Evolutionary conservation across 2,113 vertebrate genomes (phyloP).

Genomic region (Argyrosomus japonicus): DNA sequence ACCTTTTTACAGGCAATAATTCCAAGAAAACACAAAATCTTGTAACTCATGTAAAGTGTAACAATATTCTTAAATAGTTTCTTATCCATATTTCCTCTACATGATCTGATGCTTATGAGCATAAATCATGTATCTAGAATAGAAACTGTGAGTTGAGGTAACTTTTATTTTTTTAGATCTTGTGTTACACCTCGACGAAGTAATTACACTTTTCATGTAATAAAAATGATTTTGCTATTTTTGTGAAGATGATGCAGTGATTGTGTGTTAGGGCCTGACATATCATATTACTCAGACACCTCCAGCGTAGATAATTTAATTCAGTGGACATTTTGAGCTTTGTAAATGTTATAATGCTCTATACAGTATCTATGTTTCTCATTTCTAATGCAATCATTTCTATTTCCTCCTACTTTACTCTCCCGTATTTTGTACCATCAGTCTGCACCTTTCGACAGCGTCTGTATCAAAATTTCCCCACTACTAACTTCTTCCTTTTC

Average conservation of each 20-base stretch:
- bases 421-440: not conserved
- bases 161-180: not conserved
- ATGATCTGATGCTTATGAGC: not conserved
- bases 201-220: not conserved
- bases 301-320: not conserved
- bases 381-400: conserved; percentile 1
- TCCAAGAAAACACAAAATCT: not conserved
- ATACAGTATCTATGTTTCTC: not conserved
- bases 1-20: no score
- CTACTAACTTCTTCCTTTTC: conserved; percentile 52
- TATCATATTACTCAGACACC: not conserved
- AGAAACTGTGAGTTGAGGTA: not conserved
- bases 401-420: conserved; percentile 7
- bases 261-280: not conserved
- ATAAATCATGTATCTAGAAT: not conserved
- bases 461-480: conserved; percentile 12
- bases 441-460: not conserved
- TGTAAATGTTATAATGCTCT: not conserved
- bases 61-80: not conserved
- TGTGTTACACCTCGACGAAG: not conserved
- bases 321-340: not conserved
- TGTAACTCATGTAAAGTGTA: not conserved
- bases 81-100: not conserved
- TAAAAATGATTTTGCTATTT: not conserved
- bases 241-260: not conserved